phyloP scores from a whole-genome alignment of 2,797 vertebrate genomes.

The Pampus argenteus region DNA sequence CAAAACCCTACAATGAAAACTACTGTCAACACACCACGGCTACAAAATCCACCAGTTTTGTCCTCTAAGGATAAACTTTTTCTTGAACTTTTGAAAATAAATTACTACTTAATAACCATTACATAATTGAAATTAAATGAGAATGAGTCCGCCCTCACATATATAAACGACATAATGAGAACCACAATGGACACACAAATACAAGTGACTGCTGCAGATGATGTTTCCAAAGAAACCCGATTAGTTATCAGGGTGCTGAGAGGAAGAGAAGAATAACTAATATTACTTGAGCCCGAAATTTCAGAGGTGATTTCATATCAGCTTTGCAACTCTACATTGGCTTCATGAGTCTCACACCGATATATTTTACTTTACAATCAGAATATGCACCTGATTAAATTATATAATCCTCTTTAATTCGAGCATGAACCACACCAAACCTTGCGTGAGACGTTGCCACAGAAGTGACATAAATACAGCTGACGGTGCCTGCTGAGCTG shows the following conservation, averaged over 20 bases:
- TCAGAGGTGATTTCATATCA: conserved; percentile 40
- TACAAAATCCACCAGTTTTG: not conserved
- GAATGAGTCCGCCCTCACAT: conserved; percentile 5
- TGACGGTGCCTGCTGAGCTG: conserved; percentile 36
- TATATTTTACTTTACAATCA: conserved; percentile 32
- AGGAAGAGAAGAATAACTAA: conserved; percentile 24
- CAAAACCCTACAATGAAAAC: conserved; percentile 36
- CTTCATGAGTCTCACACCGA: conserved; percentile 4
- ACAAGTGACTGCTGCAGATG: conserved; percentile 5
- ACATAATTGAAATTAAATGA: not conserved
- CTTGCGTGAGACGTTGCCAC: conserved; percentile 25
- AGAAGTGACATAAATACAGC: conserved; percentile 37
- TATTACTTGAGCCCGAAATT: conserved; percentile 13
- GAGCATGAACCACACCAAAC: not conserved
- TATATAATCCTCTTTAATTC: conserved; percentile 38
- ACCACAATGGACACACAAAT: conserved; percentile 22
- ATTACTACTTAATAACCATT: too few species aligned
- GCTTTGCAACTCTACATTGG: conserved; percentile 3
- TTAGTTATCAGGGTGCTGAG: conserved; percentile 8
- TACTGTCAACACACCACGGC: conserved; percentile 19
- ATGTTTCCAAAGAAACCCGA: conserved; percentile 33
- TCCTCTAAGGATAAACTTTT: not conserved
- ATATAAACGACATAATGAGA: conserved; percentile 40
- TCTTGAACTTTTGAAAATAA: not conserved
- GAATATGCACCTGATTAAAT: conserved; percentile 24